Conservation (phyloP, 2,888 invertebrate genomes). For the Chrysina gloriosa region DNA sequence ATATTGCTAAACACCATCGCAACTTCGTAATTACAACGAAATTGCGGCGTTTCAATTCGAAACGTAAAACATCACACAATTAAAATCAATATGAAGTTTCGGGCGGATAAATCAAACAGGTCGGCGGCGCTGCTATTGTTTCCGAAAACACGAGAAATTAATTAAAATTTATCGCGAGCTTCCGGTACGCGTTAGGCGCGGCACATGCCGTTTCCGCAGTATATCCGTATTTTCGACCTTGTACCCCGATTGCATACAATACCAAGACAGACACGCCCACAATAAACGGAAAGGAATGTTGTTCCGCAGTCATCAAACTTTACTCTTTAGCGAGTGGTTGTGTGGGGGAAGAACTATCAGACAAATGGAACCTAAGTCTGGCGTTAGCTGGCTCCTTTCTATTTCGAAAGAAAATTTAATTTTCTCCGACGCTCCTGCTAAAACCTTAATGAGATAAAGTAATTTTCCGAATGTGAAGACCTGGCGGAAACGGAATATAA, state of each 20-base stretch:
- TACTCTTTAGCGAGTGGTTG: conserved; percentile 3
- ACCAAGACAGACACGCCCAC: neutral
- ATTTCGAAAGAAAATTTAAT: conserved; percentile 38
- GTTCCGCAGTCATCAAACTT: conserved; percentile 16
- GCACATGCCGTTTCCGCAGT: neutral
- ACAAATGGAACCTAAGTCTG: conserved; percentile 15
- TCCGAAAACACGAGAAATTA: conserved; percentile 27
- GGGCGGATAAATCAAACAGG: conserved; percentile 16
- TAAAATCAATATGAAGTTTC: conserved; percentile 19
- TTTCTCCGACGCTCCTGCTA: conserved; percentile 17
- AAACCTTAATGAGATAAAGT: conserved; percentile 36
- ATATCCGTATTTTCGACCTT: neutral
- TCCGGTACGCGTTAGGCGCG: neutral
- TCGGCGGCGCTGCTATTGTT: conserved; percentile 11
- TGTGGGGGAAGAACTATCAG: conserved; percentile 2
- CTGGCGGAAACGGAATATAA: conserved; percentile 7
- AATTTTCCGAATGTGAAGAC: conserved; percentile 32
- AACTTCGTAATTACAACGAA: conserved; percentile 3
- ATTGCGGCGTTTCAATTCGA: neutral
- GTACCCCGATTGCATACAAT: neutral
- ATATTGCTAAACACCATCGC: too few relatives aligned
- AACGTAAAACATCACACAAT: conserved; percentile 8
- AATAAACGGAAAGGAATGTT: neutral
- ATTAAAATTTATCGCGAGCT: conserved; percentile 15
- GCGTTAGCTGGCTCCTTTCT: neutral